Percentiles rank a stretch among this genome's conserved stretches.
These are phyloP conservation scores for Drosophila histrio DNA, from an alignment of 2,888 invertebrate species.

Conservation along the genomic window DNA sequence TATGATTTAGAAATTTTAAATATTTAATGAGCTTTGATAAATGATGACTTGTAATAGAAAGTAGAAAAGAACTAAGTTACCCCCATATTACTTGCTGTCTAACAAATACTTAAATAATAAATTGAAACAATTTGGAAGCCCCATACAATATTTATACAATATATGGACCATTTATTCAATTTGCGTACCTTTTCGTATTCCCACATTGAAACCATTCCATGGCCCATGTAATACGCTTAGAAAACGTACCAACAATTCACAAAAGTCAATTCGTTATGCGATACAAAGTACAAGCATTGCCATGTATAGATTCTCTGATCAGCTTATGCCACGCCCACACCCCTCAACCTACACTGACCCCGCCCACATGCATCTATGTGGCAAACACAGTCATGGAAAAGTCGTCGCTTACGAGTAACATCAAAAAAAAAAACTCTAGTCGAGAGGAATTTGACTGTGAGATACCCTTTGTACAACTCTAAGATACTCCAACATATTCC, in stretches of 20 bases:
- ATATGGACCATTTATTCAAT: slow-evolving; percentile 21
- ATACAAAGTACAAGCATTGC: slow-evolving; percentile 11
- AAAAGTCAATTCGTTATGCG: slow-evolving; percentile 18
- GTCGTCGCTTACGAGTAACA: slow-evolving; percentile 3
- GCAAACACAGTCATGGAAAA: slow-evolving; percentile 17
- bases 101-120: neutral
- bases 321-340: slow-evolving; percentile 41
- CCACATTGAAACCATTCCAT: slow-evolving; percentile 6
- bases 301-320: slow-evolving; percentile 37
- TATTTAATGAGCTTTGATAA: no score
- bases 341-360: neutral
- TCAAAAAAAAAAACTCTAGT: neutral
- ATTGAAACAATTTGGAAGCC: neutral
- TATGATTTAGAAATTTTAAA: no score
- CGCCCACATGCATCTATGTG: slow-evolving; percentile 27
- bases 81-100: neutral
- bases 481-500: no score
- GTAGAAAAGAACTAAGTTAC: neutral
- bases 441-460: neutral
- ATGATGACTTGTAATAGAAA: no score
- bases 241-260: slow-evolving; percentile 9
- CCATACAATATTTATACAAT: neutral
- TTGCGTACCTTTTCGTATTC: neutral
- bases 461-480: neutral
- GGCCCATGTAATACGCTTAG: slow-evolving; percentile 41